Evolutionary conservation across 2,888 invertebrate species (phyloP).

Genomic region (Ommatoiulus sabulosus): DNA sequence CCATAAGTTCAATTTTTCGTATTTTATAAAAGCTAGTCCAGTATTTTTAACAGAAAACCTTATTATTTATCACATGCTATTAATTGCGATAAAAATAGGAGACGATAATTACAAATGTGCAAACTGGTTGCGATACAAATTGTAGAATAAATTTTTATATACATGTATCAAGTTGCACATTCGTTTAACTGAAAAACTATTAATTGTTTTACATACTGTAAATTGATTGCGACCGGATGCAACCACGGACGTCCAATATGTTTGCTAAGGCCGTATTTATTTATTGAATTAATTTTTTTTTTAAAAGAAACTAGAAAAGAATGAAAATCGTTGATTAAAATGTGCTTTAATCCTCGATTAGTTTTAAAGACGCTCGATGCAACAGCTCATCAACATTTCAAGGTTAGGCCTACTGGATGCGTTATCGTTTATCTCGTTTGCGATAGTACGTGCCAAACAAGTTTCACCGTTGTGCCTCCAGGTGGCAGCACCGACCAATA

Average conservation of each 20-base stretch:
- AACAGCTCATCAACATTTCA: neutral
- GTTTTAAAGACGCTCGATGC: neutral
- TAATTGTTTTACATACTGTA: no score
- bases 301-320: no score
- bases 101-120: neutral
- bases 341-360: neutral
- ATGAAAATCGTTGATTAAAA: neutral
- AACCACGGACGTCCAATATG: no score
- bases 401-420: neutral
- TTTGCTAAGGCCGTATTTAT: no score
- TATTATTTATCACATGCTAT: neutral
- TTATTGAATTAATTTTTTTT: no score
- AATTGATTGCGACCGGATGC: no score
- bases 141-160: neutral
- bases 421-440: neutral
- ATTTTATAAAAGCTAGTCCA: neutral
- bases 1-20: neutral
- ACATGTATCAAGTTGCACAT: no score
- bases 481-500: conserved; percentile 10
- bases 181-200: no score
- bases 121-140: neutral
- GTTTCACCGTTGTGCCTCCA: neutral
- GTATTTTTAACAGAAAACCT: neutral
- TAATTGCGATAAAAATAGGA: neutral
- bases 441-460: neutral